These are phyloP conservation scores for Muntiacus reevesi DNA, from an alignment of 2,113 vertebrate species.

Conservation along the genomic window DNA sequence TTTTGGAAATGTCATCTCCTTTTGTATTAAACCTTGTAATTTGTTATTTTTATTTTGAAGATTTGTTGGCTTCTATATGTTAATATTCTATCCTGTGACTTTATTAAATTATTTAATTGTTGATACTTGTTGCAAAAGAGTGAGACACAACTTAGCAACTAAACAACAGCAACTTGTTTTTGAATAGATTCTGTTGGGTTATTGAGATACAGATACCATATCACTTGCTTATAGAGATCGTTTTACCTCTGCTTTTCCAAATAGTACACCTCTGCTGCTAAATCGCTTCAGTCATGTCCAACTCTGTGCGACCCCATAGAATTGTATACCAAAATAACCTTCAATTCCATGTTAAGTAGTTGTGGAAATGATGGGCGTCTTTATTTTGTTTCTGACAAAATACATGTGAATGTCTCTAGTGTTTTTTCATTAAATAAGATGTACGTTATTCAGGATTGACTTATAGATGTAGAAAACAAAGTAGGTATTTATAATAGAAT, in stretches of 20 bases:
- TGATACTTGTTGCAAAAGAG: background rate
- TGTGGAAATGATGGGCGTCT: background rate
- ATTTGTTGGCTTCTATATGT: background rate
- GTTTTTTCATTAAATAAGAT: background rate
- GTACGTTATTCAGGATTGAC: background rate
- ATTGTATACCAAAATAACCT: background rate
- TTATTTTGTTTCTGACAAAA: conserved; percentile 24
- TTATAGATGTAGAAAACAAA: background rate
- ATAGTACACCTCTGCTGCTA: background rate
- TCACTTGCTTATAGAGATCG: background rate
- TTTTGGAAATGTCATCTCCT: background rate
- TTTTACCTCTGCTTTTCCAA: conserved; percentile 24
- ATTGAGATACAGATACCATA: background rate
- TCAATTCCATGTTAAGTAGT: background rate
- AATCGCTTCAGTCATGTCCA: too few relatives aligned
- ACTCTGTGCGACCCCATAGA: too few relatives aligned
- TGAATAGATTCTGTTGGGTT: background rate
- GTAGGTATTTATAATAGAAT: background rate
- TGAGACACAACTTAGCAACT: background rate
- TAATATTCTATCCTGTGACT: background rate
- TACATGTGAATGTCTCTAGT: background rate
- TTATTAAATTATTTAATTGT: conserved; percentile 5
- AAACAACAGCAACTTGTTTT: background rate
- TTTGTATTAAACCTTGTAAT: background rate
- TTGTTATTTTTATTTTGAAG: conserved; percentile 32